Base-by-base conservation (phyloP, 2,797 vertebrate genomes). In the Pseudochirops corinnae region DNA sequence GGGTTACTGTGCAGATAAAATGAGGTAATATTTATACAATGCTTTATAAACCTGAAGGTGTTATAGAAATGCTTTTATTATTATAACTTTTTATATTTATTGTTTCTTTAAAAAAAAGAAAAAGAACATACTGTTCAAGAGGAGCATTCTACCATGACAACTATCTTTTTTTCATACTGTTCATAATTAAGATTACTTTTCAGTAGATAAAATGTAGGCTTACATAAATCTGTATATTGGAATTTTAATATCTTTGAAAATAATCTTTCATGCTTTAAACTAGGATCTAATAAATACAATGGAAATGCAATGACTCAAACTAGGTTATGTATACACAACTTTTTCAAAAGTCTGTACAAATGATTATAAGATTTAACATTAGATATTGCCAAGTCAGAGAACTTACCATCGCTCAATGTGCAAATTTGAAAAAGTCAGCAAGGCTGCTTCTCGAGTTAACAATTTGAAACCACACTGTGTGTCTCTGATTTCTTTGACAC, bases 381-480 rank as follows among this genome's bases (percentile, higher is more conserved):
- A 82, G 94, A 95, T 2, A 94, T 31, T 58, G 50, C 21, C 56
- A 13, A 60, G 60, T 92, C 67, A 94, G 93, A 92, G 92, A 92
- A 97, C 98, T 98, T 98, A 99, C 99, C 99, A 99, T 98, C 99
- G 99, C 98, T 99, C 99, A 95, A 99, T 97, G 56, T 99, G 99
- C 74, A 99, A 99, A 94, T 98, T 99, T 94, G 99, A 99, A 98
- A 99, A 99, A 4, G 99, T 99, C 98, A 97, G 98, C 82, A 98
- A 98, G 0, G 99, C 99, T 91, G 99, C 99, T 98, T 99, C 99
- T 39, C 99, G 99, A 29, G 99, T 99, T 93, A 99, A 99, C 95
- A 99, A 99, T 98, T 99, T 99, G 98, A 99, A 99, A 93, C 99
- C 99, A 0, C 99, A 99, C 96, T 99, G 99, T 0, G 99, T 99